Conservation (phyloP, 2,113 vertebrate genomes). For the Papio anubis region DNA sequence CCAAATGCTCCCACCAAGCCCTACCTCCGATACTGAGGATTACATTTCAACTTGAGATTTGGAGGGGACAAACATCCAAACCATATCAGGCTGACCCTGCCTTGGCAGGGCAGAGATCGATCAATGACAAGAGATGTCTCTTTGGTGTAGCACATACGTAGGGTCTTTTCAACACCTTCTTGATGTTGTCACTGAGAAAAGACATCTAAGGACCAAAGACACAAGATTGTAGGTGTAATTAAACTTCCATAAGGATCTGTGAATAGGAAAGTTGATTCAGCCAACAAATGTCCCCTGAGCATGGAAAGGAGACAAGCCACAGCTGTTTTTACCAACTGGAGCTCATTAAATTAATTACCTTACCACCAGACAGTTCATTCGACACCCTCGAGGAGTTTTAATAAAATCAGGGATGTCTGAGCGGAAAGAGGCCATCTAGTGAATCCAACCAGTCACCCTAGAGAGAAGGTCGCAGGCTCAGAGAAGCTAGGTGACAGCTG, state of each 20-base stretch:
- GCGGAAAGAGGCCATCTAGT: neutral
- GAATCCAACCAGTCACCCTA: neutral
- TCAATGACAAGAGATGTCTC: neutral
- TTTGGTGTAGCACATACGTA: neutral
- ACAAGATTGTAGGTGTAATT: neutral
- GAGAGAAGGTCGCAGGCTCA: neutral
- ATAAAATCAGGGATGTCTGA: neutral
- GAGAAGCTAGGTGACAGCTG: neutral
- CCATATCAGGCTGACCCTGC: neutral
- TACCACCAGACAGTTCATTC: neutral
- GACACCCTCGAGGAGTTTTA: neutral
- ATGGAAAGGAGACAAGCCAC: neutral
- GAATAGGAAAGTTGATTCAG: neutral
- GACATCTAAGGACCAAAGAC: neutral
- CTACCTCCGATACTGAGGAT: too few relatives aligned
- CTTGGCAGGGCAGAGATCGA: neutral
- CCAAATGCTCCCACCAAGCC: too few relatives aligned
- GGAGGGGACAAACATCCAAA: too few relatives aligned
- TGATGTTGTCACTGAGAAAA: neutral
- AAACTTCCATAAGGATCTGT: neutral
- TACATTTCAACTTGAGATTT: too few relatives aligned
- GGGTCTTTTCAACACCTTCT: neutral
- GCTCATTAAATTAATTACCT: conserved; percentile 46
- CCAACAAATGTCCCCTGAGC: neutral
- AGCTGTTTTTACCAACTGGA: conserved; percentile 35